These are phyloP conservation scores for Celastrina argiolus DNA, from an alignment of 2,888 invertebrate genomes.

Conservation along the genomic window DNA sequence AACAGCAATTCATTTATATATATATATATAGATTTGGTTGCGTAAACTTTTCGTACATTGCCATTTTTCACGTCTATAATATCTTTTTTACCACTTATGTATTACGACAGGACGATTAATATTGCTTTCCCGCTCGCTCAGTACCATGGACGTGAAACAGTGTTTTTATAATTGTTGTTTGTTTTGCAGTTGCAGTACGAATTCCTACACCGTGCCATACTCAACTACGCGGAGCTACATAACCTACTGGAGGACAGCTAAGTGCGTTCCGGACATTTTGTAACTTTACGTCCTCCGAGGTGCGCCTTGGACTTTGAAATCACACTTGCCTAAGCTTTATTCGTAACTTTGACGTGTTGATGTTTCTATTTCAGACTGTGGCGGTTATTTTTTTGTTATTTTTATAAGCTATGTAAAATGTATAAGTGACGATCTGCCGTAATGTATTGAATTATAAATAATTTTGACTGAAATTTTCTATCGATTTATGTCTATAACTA, in stretches of 20 bases:
- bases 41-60: too few species aligned
- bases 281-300: constrained; percentile 20
- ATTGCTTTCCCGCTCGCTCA: background rate
- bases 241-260: constrained; percentile 82
- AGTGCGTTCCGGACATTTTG: constrained; percentile 32
- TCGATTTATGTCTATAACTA: background rate
- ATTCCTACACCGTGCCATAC: constrained; percentile 93
- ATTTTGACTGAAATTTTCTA: constrained; percentile 15
- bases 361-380: background rate
- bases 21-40: too few species aligned
- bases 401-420: constrained; percentile 13
- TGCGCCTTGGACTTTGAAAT: constrained; percentile 20
- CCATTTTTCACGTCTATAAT: too few species aligned
- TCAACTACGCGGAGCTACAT: constrained; percentile 92
- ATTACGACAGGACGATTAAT: background rate
- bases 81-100: too few species aligned
- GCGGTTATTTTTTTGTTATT: background rate
- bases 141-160: background rate
- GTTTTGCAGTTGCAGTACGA: constrained; percentile 90
- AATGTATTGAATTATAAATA: constrained; percentile 11
- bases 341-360: background rate
- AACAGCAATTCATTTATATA: too few species aligned
- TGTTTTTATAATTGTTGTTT: constrained; percentile 20
- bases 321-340: constrained; percentile 21
- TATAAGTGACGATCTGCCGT: constrained; percentile 10